Percentiles rank a stretch among this genome's conserved stretches.
phyloP scores from a whole-genome alignment of 2,113 vertebrate species.

The Connochaetes taurinus region DNA sequence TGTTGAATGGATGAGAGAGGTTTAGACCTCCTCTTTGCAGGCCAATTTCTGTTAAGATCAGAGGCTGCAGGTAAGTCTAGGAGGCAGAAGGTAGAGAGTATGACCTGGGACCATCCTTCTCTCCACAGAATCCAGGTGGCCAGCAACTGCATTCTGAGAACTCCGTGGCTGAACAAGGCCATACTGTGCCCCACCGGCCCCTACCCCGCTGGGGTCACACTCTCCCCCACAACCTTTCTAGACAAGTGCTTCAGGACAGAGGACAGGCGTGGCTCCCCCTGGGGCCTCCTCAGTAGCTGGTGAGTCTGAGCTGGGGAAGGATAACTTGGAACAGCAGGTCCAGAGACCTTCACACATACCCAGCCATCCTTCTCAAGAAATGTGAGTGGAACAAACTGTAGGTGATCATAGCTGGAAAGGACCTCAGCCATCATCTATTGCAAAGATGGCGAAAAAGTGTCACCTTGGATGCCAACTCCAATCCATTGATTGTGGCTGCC shows the following conservation, averaged over 20 bases:
- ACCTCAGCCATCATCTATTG: conserved; percentile 2
- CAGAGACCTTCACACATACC: neutral
- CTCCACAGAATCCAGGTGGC: conserved; percentile 20
- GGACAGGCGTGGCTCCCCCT: neutral
- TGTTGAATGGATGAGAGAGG: neutral
- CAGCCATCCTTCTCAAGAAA: neutral
- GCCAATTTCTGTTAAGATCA: neutral
- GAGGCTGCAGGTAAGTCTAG: neutral
- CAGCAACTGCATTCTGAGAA: neutral
- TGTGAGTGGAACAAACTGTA: neutral
- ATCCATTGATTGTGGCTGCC: conserved; percentile 44
- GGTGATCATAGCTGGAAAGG: neutral
- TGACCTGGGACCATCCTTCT: neutral
- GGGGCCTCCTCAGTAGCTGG: neutral
- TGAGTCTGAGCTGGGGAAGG: neutral
- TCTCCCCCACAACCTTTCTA: conserved; percentile 35
- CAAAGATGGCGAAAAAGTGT: conserved; percentile 29
- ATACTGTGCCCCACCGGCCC: neutral
- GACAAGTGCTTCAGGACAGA: conserved; percentile 10
- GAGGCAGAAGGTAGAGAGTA: neutral
- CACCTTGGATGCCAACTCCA: conserved; percentile 40
- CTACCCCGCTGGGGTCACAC: neutral
- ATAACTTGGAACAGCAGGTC: neutral
- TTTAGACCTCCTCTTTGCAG: neutral
- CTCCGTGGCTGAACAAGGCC: neutral